These are phyloP conservation scores for Eilema caniola DNA, from an alignment of 2,888 invertebrate species.

Conservation along the genomic window DNA sequence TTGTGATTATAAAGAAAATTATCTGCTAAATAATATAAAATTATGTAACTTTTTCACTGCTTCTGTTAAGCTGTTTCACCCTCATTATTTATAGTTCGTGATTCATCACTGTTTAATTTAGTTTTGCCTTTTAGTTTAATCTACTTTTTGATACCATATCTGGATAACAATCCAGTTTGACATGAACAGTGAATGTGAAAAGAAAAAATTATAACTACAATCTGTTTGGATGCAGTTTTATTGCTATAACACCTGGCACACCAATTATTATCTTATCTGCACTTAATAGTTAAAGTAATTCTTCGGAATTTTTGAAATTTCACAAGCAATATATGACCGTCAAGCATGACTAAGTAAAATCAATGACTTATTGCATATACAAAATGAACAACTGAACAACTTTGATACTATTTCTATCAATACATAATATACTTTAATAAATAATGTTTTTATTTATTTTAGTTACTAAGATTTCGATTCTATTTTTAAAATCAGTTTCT, in stretches of 20 bases:
- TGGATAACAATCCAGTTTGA: background rate
- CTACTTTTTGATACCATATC: background rate
- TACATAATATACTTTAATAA: too few relatives aligned
- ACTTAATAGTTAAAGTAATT: background rate
- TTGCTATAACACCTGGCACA: background rate
- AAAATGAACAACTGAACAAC: background rate
- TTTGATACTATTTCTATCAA: too few relatives aligned
- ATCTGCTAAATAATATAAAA: too few relatives aligned
- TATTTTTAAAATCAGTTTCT: too few relatives aligned
- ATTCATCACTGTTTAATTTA: background rate
- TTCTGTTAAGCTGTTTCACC: too few relatives aligned
- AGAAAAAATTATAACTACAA: background rate
- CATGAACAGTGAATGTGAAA: background rate
- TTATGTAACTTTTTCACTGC: background rate
- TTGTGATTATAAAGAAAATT: too few relatives aligned
- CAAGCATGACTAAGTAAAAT: background rate
- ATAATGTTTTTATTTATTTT: too few relatives aligned
- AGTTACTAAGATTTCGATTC: too few relatives aligned
- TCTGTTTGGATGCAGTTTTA: background rate
- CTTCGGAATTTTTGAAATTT: background rate
- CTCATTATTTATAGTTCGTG: background rate
- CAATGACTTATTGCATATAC: background rate
- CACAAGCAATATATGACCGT: background rate
- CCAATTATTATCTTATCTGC: conserved; percentile 1
- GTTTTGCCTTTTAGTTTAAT: background rate